phyloP scores from a whole-genome alignment of 2,888 invertebrate species.

The Automeris io region DNA sequence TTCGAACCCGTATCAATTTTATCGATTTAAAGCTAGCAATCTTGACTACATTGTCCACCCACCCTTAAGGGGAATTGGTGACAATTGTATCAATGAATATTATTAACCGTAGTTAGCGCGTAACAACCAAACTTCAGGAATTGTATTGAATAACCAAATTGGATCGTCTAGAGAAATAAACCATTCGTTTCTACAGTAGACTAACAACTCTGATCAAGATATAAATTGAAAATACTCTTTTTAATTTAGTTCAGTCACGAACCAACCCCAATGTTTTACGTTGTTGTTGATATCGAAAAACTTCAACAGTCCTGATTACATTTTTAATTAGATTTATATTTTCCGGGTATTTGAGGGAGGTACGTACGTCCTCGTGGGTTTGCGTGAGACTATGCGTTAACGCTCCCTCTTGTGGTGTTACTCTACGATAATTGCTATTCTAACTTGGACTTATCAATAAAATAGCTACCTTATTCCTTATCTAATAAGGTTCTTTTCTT shows the following conservation, averaged over 20 bases:
- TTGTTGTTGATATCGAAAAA: too few relatives aligned
- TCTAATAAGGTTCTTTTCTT: conserved; percentile 15
- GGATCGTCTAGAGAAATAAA: conserved; percentile 43
- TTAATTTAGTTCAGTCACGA: conserved; percentile 31
- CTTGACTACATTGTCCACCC: too few relatives aligned
- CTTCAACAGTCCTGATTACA: conserved; percentile 33
- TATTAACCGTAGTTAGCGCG: too few relatives aligned
- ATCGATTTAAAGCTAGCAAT: too few relatives aligned
- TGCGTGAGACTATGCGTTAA: conserved; percentile 45
- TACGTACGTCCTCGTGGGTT: conserved; percentile 22
- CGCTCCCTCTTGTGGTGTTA: conserved; percentile 33
- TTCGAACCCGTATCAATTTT: too few relatives aligned
- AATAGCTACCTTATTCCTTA: conserved; percentile 21
- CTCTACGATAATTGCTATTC: conserved; percentile 42
- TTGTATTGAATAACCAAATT: too few relatives aligned
- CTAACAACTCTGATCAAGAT: conserved; percentile 39
- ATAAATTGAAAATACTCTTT: conserved; percentile 44
- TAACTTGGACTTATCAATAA: conserved; percentile 19
- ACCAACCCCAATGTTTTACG: conserved; percentile 21
- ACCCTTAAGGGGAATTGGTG: too few relatives aligned
- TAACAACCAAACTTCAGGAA: too few relatives aligned
- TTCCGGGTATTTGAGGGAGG: conserved; percentile 19
- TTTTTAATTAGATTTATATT: conserved; percentile 38
- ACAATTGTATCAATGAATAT: too few relatives aligned
- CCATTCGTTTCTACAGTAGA: conserved; percentile 38